Conservation (phyloP, 2,888 invertebrate genomes). For the Chymomyza fuscimana region DNA sequence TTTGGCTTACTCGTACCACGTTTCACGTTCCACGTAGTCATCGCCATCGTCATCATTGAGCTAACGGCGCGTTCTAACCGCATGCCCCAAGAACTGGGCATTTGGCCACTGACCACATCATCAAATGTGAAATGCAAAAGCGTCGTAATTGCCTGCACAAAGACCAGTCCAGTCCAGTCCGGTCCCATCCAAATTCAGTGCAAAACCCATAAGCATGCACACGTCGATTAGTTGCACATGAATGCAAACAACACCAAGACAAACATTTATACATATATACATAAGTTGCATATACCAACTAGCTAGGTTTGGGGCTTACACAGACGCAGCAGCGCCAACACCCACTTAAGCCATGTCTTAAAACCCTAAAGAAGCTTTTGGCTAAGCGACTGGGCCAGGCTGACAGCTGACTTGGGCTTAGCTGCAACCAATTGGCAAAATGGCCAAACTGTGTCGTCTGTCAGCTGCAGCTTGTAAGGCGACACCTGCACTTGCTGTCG, state of each 20-base stretch:
- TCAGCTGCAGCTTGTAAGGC: not conserved
- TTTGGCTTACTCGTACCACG: not conserved
- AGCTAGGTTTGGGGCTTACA: conserved; percentile 3
- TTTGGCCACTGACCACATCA: conserved; percentile 56
- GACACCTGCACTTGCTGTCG: conserved; percentile 32
- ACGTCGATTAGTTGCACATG: conserved; percentile 67
- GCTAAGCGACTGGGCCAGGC: not conserved
- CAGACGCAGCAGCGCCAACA: conserved; percentile 30
- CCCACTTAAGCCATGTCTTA: conserved; percentile 51
- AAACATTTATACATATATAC: not conserved
- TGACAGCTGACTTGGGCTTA: conserved; percentile 1
- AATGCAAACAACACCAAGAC: conserved; percentile 30
- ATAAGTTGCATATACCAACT: not conserved
- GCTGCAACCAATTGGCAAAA: conserved; percentile 30
- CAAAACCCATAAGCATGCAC: conserved; percentile 67
- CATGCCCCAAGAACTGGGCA: conserved; percentile 45
- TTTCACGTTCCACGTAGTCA: not conserved
- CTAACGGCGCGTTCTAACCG: conserved; percentile 61
- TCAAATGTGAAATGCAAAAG: conserved; percentile 56
- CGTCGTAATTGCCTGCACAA: conserved; percentile 58
- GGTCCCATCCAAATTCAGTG: conserved; percentile 43
- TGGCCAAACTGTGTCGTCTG: conserved; percentile 28
- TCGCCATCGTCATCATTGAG: not conserved
- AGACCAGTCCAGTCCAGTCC: not conserved
- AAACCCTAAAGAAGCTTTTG: conserved; percentile 4